A percentile compares a stretch with the other conserved stretches of the same genome.
phyloP scores from a whole-genome alignment of 2,797 vertebrate genomes.

The Melopsittacus undulatus region DNA sequence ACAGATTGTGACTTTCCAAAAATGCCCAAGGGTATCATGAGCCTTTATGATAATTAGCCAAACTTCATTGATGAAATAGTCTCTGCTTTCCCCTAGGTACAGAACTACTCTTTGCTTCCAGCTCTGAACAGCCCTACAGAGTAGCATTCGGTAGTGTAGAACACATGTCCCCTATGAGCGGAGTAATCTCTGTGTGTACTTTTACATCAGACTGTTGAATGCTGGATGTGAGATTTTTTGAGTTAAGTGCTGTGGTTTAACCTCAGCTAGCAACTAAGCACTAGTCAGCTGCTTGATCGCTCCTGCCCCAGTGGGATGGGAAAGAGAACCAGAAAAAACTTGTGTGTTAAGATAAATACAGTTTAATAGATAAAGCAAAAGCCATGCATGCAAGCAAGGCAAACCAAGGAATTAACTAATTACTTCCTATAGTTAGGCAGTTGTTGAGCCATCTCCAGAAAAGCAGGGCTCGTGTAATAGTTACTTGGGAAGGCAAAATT shows the following conservation, averaged over 20 bases:
- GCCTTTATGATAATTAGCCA: neutral
- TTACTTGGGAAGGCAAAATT: neutral
- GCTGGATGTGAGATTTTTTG: neutral
- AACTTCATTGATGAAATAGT: neutral
- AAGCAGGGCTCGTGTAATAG: neutral
- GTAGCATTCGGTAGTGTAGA: neutral
- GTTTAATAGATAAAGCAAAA: neutral
- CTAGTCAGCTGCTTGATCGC: neutral
- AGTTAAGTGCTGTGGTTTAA: neutral
- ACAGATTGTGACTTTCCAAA: neutral
- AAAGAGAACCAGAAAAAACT: neutral
- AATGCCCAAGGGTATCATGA: neutral
- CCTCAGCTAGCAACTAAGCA: neutral
- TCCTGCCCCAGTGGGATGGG: neutral
- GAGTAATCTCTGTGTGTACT: neutral
- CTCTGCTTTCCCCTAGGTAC: neutral
- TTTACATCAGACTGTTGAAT: neutral
- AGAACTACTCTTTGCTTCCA: neutral
- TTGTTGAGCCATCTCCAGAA: neutral
- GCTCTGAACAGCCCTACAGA: neutral
- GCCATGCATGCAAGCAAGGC: neutral
- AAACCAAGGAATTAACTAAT: neutral
- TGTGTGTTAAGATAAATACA: neutral
- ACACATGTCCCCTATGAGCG: accelerated
- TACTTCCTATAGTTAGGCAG: neutral